Evolutionary conservation across 2,797 vertebrate species (phyloP).

Genomic region (Acomys russatus): DNA sequence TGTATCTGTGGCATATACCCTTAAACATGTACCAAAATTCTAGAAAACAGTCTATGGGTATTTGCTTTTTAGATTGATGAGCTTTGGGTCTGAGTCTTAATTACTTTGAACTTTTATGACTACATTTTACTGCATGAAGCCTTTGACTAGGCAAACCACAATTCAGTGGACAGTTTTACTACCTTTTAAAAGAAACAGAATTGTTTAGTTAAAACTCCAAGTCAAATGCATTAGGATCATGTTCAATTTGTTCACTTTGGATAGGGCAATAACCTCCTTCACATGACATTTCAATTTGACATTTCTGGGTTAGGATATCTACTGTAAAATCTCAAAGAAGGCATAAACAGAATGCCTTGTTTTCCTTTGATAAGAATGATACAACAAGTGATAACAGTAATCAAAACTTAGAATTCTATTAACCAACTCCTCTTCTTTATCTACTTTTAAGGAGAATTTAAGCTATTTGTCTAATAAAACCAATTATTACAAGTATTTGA

Average conservation of each 20-base stretch:
- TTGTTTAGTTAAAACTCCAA: slow-evolving; percentile 27
- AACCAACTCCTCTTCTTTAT: slow-evolving; percentile 51
- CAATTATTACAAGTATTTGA: slow-evolving; percentile 39
- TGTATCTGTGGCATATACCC: slow-evolving; percentile 29
- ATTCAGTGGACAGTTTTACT: slow-evolving; percentile 35
- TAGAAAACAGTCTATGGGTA: slow-evolving; percentile 26
- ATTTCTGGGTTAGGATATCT: neutral
- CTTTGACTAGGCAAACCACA: slow-evolving; percentile 39
- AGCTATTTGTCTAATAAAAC: slow-evolving; percentile 36
- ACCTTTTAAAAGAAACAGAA: slow-evolving; percentile 50
- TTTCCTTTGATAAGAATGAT: slow-evolving; percentile 62
- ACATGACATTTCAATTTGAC: slow-evolving; percentile 28
- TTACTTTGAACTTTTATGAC: slow-evolving; percentile 58
- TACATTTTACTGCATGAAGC: slow-evolving; percentile 51
- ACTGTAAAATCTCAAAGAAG: slow-evolving; percentile 9
- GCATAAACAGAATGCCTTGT: slow-evolving; percentile 21
- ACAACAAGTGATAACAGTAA: slow-evolving; percentile 23
- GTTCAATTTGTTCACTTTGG: neutral
- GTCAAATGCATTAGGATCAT: neutral
- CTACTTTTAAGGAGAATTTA: slow-evolving; percentile 41
- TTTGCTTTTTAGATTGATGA: slow-evolving; percentile 60
- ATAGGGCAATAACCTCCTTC: neutral
- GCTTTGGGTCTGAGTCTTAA: slow-evolving; percentile 44
- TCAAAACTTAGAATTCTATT: slow-evolving; percentile 45
- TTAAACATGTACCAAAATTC: slow-evolving; percentile 16